Evolutionary conservation across 2,113 vertebrate genomes (phyloP).

Genomic region (Genyomyrus donnyi): DNA sequence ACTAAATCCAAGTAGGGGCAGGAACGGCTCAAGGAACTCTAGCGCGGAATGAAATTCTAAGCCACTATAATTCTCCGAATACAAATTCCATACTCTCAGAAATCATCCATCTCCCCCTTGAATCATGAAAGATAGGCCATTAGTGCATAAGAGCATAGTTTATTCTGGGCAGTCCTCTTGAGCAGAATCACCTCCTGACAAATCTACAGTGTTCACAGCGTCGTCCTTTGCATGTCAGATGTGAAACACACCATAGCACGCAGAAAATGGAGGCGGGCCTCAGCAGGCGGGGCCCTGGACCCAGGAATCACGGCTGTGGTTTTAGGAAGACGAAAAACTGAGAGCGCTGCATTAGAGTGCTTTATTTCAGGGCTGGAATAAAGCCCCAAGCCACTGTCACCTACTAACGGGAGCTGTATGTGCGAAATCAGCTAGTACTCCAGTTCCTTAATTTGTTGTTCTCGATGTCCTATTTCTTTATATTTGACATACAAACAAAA

Average conservation of each 20-base stretch:
- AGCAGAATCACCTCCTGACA: background rate
- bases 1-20: background rate
- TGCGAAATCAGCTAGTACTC: conserved; percentile 22
- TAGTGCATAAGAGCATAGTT: background rate
- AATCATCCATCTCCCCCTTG: background rate
- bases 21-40: background rate
- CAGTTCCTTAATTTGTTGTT: conserved; percentile 4
- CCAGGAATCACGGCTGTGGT: background rate
- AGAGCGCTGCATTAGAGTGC: background rate
- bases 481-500: conserved; percentile 26
- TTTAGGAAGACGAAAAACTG: background rate
- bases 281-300: background rate
- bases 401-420: background rate
- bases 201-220: background rate
- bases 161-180: conserved; percentile 8
- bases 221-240: background rate
- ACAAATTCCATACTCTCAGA: conserved; percentile 6
- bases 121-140: conserved; percentile 2
- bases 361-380: too few relatives aligned
- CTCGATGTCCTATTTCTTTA: conserved; percentile 30
- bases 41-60: background rate
- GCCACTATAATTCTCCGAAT: conserved; percentile 10
- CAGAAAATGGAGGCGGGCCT: background rate
- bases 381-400: background rate
- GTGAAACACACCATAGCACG: background rate